A percentile compares a stretch with the other conserved stretches of the same genome.
These are phyloP conservation scores for Geococcyx californianus DNA, from an alignment of 2,113 vertebrate genomes.

Conservation along the genomic window DNA sequence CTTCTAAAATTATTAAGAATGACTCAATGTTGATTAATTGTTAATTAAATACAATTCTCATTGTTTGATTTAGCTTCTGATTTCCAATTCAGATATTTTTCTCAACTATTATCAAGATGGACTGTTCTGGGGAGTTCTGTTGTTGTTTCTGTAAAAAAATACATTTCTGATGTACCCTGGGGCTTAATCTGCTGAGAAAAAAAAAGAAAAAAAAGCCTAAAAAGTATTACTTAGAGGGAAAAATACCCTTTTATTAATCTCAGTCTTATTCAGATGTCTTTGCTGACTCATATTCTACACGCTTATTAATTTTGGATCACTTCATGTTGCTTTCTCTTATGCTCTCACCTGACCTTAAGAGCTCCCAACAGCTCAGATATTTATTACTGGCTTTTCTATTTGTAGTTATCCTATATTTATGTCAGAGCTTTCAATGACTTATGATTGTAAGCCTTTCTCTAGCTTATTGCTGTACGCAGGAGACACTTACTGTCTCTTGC, in stretches of 20 bases:
- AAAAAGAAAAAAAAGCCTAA: not conserved
- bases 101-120: not conserved
- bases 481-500: not conserved
- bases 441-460: not conserved
- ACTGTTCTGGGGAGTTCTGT: not conserved
- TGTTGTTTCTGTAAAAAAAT: not conserved
- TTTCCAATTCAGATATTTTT: not conserved
- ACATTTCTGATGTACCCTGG: not conserved
- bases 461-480: not conserved
- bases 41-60: not conserved
- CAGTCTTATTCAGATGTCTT: not conserved
- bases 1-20: not conserved
- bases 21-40: not conserved
- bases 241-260: not conserved
- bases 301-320: not conserved
- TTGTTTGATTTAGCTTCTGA: not conserved
- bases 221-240: not conserved
- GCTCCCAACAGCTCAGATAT: not conserved
- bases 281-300: not conserved
- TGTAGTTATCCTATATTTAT: not conserved
- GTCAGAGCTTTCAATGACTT: not conserved
- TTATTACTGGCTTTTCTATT: not conserved
- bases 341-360: not conserved
- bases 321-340: not conserved
- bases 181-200: not conserved